Conservation (phyloP, 2,113 vertebrate genomes). For the Mohoua ochrocephala region DNA sequence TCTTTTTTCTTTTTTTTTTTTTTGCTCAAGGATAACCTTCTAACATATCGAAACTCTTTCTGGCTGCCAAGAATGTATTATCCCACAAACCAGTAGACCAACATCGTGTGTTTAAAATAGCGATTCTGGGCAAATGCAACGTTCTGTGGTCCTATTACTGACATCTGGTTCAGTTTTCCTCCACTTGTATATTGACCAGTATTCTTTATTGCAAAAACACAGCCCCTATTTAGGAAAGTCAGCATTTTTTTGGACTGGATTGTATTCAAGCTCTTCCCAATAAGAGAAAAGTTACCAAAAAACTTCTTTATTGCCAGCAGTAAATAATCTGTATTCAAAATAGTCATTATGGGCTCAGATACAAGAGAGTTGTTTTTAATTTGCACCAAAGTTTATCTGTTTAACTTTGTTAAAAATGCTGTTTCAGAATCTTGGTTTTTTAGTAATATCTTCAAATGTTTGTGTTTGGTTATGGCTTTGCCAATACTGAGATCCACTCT, state of each 20-base stretch:
- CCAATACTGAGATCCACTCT: background rate
- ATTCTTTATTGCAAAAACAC: conserved; percentile 79
- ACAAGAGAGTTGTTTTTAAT: conserved; percentile 35
- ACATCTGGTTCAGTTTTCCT: conserved; percentile 82
- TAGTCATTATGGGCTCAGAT: conserved; percentile 23
- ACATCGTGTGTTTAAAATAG: conserved; percentile 82
- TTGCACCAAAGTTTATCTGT: conserved; percentile 31
- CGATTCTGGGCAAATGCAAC: conserved; percentile 76
- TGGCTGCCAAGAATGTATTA: conserved; percentile 76
- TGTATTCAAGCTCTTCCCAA: conserved; percentile 69
- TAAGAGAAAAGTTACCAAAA: conserved; percentile 66
- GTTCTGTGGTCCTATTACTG: conserved; percentile 77
- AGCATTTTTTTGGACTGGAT: conserved; percentile 72
- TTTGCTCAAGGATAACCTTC: conserved; percentile 61
- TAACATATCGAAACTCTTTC: conserved; percentile 68
- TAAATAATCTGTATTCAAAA: conserved; percentile 59
- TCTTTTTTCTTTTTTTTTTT: background rate
- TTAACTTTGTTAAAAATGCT: conserved; percentile 5
- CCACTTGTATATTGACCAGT: conserved; percentile 82
- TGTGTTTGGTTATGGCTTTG: background rate
- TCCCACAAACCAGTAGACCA: conserved; percentile 75
- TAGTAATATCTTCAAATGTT: background rate
- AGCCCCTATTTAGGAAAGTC: conserved; percentile 70
- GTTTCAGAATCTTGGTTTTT: background rate
- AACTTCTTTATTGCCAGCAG: conserved; percentile 28